These are phyloP conservation scores for Pungitius pungitius DNA, from an alignment of 2,113 vertebrate species.

Conservation along the genomic window DNA sequence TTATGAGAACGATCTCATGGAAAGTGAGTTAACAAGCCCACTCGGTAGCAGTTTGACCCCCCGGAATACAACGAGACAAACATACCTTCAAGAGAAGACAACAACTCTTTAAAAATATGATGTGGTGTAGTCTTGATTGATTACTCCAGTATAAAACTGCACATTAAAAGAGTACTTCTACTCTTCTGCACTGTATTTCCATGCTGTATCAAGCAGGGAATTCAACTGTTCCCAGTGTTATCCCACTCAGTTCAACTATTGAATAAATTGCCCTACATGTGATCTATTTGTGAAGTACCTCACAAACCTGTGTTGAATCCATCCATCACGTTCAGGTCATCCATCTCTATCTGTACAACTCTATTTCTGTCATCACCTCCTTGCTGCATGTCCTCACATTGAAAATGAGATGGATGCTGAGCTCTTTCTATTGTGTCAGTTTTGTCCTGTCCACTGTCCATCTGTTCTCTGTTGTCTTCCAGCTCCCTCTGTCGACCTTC, in stretches of 20 bases:
- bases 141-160: no score
- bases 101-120: neutral
- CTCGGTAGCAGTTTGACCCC: no score
- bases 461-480: constrained; percentile 24
- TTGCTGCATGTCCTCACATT: neutral
- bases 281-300: constrained; percentile 8
- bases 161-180: no score
- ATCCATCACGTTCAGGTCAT: constrained; percentile 43
- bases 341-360: constrained; percentile 25
- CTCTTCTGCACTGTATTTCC: neutral
- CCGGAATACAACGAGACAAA: neutral
- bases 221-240: neutral
- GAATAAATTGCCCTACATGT: neutral
- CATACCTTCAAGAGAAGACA: no score
- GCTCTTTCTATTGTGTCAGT: neutral
- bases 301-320: constrained; percentile 2
- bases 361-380: neutral
- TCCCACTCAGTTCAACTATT: neutral
- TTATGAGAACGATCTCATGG: no score
- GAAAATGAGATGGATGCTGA: neutral
- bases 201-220: neutral
- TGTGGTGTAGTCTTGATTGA: neutral
- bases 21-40: no score
- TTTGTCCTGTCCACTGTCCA: constrained; percentile 23
- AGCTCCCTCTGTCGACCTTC: neutral